These are phyloP conservation scores for Thecocarcelia acutangulata DNA, from an alignment of 2,888 invertebrate species.

Conservation along the genomic window DNA sequence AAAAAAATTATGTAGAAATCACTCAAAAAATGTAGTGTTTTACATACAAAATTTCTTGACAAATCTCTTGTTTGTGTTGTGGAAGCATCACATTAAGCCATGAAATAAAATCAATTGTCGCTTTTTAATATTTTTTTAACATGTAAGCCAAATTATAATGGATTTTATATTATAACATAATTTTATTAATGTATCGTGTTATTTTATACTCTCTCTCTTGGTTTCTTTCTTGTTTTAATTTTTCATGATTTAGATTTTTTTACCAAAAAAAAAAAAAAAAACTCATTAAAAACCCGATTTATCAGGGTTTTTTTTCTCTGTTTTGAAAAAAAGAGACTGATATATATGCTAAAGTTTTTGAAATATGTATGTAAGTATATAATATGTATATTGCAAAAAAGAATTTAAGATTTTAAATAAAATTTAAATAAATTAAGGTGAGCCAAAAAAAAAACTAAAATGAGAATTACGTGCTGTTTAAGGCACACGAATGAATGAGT, in stretches of 20 bases:
- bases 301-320: background rate
- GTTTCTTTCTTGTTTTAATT: constrained; percentile 17
- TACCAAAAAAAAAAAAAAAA: constrained; percentile 30
- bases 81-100: no score
- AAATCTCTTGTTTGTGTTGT: no score
- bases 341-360: background rate
- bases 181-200: constrained; percentile 44
- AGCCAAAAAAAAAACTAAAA: constrained; percentile 30
- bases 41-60: no score
- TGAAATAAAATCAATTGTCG: constrained; percentile 11
- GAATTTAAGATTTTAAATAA: constrained; percentile 14
- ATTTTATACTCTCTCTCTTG: constrained; percentile 57
- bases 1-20: no score
- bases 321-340: background rate
- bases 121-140: constrained; percentile 61
- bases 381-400: constrained; percentile 35
- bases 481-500: no score
- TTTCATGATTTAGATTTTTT: constrained; percentile 26
- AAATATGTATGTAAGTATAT: constrained; percentile 8
- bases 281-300: constrained; percentile 18
- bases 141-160: constrained; percentile 65
- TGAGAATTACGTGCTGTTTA: no score
- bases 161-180: constrained; percentile 55
- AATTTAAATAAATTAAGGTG: background rate
- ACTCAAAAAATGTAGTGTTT: no score